Base-by-base conservation (phyloP, 2,113 vertebrate species). In the Cheirogaleus medius region DNA sequence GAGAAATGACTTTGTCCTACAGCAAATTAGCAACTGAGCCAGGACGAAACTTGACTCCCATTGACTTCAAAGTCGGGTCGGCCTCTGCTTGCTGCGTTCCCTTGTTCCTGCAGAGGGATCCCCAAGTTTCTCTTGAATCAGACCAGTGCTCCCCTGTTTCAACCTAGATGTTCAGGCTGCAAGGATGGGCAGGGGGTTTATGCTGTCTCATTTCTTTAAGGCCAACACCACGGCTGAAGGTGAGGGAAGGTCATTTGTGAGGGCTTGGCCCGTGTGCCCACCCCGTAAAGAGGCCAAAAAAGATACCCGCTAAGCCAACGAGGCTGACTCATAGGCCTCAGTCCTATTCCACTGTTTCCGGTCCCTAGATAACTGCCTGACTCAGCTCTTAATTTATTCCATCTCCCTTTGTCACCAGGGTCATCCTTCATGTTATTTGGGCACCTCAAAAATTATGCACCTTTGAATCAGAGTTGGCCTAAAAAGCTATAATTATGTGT, bases 401-500 rank as follows among this genome's bases (percentile, higher is more conserved):
- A 21, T 49, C 13, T n/a, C 20, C 47, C 1, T 0, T 15, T 15
- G 83, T 63, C 34, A 34, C 13, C 32, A 1, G 3, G 37, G n/a
- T 54, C 29, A 34, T 17, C 47, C 42, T 39, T 80, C 4, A 2
- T n/a, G 21, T 32, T 49, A 27, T 58, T n/a, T 37, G 69, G 49
- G 63, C 13, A 37, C 18, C 12, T 81, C n/a, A 73, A 68, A 78
- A 63, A 56, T 49, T 12, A 37, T 5, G 71, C 32, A 80, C 49
- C 73, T 95, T 74, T 27, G 85, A 69, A 23, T 69, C 86, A 69
- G 63, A 29, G 49, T 21, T 54, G 88, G 86, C n/a, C 6, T 23
- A 14, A 77, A 89, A 78, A 39, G 15, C 90, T 81, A 3, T 85
- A 34, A 49, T 73, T 64, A 14, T 1, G 34, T 2, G 29, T 49